Evolutionary conservation across 2,113 vertebrate species (phyloP).

Genomic region (Pollimyrus isidori): DNA sequence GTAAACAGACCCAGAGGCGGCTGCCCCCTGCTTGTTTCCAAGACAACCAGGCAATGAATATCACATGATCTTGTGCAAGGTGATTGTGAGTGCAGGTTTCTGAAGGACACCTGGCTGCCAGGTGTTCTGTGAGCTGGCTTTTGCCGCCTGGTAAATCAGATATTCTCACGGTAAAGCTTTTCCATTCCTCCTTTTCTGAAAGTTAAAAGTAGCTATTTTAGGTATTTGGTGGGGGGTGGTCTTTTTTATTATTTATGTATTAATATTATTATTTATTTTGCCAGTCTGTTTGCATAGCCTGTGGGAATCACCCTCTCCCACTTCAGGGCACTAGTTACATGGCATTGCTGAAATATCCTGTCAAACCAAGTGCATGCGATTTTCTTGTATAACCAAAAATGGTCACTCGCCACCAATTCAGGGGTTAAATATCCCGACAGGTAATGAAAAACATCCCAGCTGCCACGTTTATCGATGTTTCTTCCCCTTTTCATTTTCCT

Average conservation of each 20-base stretch:
- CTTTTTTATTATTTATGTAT: neutral
- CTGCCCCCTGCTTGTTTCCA: neutral
- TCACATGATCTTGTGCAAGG: neutral
- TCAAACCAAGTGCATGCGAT: neutral
- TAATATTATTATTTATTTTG: too few relatives aligned
- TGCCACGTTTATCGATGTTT: neutral
- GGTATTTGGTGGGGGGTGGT: neutral
- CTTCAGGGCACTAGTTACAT: neutral
- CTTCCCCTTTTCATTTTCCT: neutral
- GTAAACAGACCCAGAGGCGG: neutral
- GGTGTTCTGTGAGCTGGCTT: neutral
- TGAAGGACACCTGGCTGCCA: neutral
- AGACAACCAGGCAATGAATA: neutral
- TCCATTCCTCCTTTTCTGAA: neutral
- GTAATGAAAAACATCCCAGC: neutral
- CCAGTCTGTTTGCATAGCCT: neutral
- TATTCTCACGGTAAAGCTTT: neutral
- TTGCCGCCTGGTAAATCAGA: neutral
- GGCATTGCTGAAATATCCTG: neutral
- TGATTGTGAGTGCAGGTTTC: neutral
- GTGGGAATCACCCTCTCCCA: neutral
- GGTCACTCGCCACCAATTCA: neutral
- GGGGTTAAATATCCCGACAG: neutral
- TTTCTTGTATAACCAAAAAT: neutral
- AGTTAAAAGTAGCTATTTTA: neutral